These are phyloP conservation scores for Ethmia dodecea DNA, from an alignment of 2,888 invertebrate genomes.

Conservation along the genomic window DNA sequence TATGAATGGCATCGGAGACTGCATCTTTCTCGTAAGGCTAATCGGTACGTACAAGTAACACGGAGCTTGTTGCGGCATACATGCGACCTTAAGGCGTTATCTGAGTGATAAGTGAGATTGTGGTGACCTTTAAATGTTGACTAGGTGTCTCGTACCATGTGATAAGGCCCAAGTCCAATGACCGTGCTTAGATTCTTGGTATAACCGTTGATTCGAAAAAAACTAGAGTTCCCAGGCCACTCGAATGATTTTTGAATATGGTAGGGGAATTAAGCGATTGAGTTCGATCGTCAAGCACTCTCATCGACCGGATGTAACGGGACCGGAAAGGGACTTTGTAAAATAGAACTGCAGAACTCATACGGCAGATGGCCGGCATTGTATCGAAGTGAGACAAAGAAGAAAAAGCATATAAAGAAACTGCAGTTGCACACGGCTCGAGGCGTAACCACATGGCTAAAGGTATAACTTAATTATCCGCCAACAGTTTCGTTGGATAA, in stretches of 20 bases:
- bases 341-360: constrained; percentile 46
- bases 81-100: constrained; percentile 65
- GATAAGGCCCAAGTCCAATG: constrained; percentile 67
- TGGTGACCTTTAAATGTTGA: constrained; percentile 67
- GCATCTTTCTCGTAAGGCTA: constrained; percentile 22
- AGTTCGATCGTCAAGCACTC: constrained; percentile 52
- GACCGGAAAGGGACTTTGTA: constrained; percentile 57
- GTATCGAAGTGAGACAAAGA: constrained; percentile 39
- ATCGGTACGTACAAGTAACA: constrained; percentile 25
- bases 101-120: constrained; percentile 64
- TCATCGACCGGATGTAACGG: constrained; percentile 64
- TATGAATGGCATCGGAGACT: constrained; percentile 33
- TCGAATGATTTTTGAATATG: constrained; percentile 22
- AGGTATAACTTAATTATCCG: constrained; percentile 40
- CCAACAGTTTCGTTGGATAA: constrained; percentile 20
- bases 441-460: constrained; percentile 29
- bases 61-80: constrained; percentile 48
- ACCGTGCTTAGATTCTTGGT: constrained; percentile 43
- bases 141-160: constrained; percentile 48
- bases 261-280: constrained; percentile 33
- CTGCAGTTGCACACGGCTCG: constrained; percentile 20
- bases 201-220: constrained; percentile 2
- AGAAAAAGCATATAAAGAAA: constrained; percentile 39
- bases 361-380: constrained; percentile 49
- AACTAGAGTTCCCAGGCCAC: constrained; percentile 36